Evolutionary conservation across 2,113 vertebrate species (phyloP).

Genomic region (Scalopus aquaticus): DNA sequence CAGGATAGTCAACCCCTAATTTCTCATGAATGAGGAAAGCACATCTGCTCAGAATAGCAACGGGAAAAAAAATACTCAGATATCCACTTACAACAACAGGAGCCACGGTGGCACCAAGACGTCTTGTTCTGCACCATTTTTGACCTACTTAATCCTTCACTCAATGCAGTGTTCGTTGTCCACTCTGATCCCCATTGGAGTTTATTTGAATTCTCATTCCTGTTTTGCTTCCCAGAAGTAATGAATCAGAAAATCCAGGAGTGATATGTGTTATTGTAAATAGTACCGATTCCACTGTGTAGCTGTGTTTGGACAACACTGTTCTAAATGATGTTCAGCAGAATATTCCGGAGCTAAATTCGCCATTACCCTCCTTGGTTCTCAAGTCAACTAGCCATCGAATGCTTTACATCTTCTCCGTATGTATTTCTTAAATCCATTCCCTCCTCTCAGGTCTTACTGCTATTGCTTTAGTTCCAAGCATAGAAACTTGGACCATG

Average conservation of each 20-base stretch:
- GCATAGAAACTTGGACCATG: background rate
- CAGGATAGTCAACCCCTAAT: constrained; percentile 52
- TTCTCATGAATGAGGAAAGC: constrained; percentile 66
- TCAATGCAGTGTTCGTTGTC: background rate
- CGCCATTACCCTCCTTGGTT: background rate
- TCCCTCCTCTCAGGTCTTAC: background rate
- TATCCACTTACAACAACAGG: background rate
- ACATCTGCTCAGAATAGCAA: constrained; percentile 57
- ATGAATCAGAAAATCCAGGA: background rate
- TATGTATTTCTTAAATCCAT: background rate
- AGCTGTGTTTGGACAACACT: background rate
- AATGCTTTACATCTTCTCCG: background rate
- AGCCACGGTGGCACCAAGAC: background rate
- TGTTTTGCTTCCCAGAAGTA: background rate
- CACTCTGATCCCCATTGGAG: background rate
- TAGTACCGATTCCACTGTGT: background rate
- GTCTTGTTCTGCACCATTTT: background rate
- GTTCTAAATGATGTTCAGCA: background rate
- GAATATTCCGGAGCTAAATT: background rate
- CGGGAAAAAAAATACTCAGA: constrained; percentile 9
- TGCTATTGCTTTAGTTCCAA: background rate
- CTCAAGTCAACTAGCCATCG: background rate
- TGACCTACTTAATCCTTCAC: constrained; percentile 17
- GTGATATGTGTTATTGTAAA: background rate
- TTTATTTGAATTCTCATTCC: background rate